Base-by-base conservation (phyloP, 1,140 invertebrate genomes). In the Anastrepha ludens region DNA sequence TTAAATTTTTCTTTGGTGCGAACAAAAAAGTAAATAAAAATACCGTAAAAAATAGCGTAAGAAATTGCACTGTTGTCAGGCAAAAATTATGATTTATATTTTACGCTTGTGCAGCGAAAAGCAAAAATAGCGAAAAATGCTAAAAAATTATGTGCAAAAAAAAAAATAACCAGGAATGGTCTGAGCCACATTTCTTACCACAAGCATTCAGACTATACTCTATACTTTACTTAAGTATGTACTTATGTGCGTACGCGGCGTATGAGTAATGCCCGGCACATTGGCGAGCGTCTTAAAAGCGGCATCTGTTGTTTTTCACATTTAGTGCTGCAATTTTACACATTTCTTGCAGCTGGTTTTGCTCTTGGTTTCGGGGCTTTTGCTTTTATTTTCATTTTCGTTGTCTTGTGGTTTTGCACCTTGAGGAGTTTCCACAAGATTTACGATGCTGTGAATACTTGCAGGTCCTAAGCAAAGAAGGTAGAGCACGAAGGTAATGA, bases 401-500 rank as follows among this genome's bases (percentile, higher is more conserved):
- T 87, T 86, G 62, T 86, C 11, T 88, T 86, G 47, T 11, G 29
- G 60, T 88, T 85, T 89, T 89, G 89, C 88, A 92, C 90, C 90
- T 92, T 91, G 90, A 91, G 88, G 89, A 92, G 88, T 90, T 91
- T 90, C 91, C 91, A 92, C 92, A 91, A 92, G 91, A 92, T 92
- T 92, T 92, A 91, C 91, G 91, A 92, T 90, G 91, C 90, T 91
- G 90, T 89, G 91, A 92, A 91, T 91, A 91, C 91, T 91, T 90
- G 91, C 90, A 90, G 91, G 91, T 92, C 91, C 91, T 81, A 70
- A 85, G 59, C 87, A 50, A 20, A 47, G 29, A 1, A 15, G 8
- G 11, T 70, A n/a, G 67, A 70, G 39, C 44, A 39, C 39, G 64
- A 29, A 29, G 29, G 29, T 7, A 4, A 15, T 70, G 29, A 47